A percentile compares a stretch with the other conserved stretches of the same genome.
These are phyloP conservation scores for Drosophila ogumai DNA, from an alignment of 1,140 invertebrate genomes.

Conservation along the genomic window DNA sequence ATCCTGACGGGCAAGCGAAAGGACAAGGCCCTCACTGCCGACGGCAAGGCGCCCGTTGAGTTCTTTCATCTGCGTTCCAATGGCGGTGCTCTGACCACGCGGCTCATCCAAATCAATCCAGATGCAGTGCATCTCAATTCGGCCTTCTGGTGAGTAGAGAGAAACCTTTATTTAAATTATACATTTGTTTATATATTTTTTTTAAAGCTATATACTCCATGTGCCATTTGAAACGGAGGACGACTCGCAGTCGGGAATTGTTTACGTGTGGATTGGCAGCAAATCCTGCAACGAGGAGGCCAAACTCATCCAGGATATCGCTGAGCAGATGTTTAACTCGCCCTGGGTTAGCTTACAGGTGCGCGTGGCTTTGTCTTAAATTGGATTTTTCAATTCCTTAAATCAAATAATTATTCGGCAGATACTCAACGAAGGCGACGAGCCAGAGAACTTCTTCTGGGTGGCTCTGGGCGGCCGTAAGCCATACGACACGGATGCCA, in stretches of 20 bases:
- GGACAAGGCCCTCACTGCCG: constrained; percentile 85
- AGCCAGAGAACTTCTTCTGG: constrained; percentile 99
- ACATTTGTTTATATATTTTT: no score
- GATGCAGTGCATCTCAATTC: constrained; percentile 93
- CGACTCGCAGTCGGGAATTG: constrained; percentile 94
- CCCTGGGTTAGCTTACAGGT: constrained; percentile 93
- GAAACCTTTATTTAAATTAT: no score
- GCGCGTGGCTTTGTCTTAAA: constrained; percentile 6
- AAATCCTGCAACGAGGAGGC: constrained; percentile 95
- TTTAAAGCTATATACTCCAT: constrained; percentile 95
- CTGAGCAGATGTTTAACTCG: constrained; percentile 96
- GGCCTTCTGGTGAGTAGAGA: constrained; percentile 93
- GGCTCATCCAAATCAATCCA: constrained; percentile 95
- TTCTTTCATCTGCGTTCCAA: constrained; percentile 98
- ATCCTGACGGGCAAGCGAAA: constrained; percentile 96
- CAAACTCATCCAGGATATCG: constrained; percentile 95
- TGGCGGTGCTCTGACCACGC: constrained; percentile 96
- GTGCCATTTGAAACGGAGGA: constrained; percentile 97
- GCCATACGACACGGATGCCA: constrained; percentile 95
- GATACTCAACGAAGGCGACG: constrained; percentile 97
- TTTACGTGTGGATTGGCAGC: constrained; percentile 99
- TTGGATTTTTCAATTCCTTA: not conserved
- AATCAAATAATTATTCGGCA: constrained; percentile 57
- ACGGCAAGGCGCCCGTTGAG: constrained; percentile 90
- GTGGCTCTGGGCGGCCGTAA: constrained; percentile 96